Conservation (phyloP, 2,113 vertebrate species). For the Chascanopsetta lugubris region DNA sequence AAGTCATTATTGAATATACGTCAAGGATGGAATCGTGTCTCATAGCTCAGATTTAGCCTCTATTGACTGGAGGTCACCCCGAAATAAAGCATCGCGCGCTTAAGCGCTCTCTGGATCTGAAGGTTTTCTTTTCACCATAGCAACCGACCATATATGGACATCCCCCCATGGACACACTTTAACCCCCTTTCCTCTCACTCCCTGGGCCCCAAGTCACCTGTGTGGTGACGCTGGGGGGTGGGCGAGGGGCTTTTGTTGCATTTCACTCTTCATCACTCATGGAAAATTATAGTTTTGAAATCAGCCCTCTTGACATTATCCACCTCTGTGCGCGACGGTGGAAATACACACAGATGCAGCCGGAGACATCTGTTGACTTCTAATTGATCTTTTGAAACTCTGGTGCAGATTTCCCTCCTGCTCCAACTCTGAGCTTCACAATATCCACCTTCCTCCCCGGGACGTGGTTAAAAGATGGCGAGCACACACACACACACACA, state of each 20-base stretch:
- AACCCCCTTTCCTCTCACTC: constrained; percentile 12
- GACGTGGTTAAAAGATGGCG: constrained; percentile 34
- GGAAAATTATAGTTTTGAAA: constrained; percentile 29
- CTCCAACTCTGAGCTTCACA: constrained; percentile 38
- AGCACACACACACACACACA: no score
- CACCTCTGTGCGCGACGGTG: constrained; percentile 40
- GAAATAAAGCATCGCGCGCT: constrained; percentile 54
- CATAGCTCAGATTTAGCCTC: constrained; percentile 30
- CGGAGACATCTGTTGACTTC: constrained; percentile 69
- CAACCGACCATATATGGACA: constrained; percentile 22
- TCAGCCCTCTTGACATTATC: background rate
- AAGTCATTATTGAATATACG: constrained; percentile 55
- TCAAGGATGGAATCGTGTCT: constrained; percentile 46
- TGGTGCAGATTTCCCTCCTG: constrained; percentile 43
- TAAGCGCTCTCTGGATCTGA: constrained; percentile 31
- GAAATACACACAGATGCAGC: no score
- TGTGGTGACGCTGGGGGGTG: constrained; percentile 63
- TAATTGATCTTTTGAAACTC: constrained; percentile 75
- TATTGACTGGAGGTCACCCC: constrained; percentile 55
- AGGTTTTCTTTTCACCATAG: constrained; percentile 39
- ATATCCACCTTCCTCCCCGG: constrained; percentile 19
- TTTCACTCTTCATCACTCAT: constrained; percentile 79
- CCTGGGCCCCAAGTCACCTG: constrained; percentile 60
- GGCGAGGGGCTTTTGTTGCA: constrained; percentile 76
- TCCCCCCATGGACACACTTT: constrained; percentile 42